Conservation (phyloP, 2,797 vertebrate genomes). For the Bovichtus diacanthus region DNA sequence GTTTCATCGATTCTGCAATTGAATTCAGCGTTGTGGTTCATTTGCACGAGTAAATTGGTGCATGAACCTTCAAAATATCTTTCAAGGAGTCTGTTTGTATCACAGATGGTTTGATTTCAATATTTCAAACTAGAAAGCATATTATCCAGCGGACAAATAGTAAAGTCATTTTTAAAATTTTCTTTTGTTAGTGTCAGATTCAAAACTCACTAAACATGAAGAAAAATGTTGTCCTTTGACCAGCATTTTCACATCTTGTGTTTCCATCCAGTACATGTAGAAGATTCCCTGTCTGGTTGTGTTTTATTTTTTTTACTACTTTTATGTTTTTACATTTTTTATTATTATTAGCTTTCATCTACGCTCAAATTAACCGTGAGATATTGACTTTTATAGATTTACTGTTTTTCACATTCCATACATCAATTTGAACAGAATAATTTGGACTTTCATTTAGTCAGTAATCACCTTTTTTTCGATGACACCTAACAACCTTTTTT, state of each 20-base stretch:
- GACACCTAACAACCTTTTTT: not conserved
- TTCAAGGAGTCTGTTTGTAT: not conserved
- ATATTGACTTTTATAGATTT: conserved; percentile 7
- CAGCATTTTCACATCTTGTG: not conserved
- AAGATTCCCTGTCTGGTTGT: not conserved
- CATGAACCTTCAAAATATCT: conserved; percentile 2
- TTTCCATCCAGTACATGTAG: conserved; percentile 17
- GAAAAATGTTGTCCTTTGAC: no score
- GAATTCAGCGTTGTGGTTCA: not conserved
- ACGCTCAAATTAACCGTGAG: conserved; percentile 24
- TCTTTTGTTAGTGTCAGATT: not conserved
- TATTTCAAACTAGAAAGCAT: conserved; percentile 1
- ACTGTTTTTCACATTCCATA: conserved; percentile 4
- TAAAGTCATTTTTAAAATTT: not conserved
- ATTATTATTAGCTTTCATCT: conserved; percentile 39
- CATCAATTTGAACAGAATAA: not conserved
- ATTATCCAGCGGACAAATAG: not conserved
- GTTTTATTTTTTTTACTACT: conserved; percentile 5
- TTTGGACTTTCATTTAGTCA: not conserved
- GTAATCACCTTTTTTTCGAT: not conserved
- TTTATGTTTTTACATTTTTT: not conserved
- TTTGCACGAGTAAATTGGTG: not conserved
- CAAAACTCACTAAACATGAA: not conserved
- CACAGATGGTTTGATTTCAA: not conserved
- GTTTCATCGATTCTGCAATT: conserved; percentile 7